A percentile compares a stretch with the other conserved stretches of the same genome.
These are phyloP conservation scores for Aphodius sticticus DNA, from an alignment of 2,888 invertebrate species.

Conservation along the genomic window DNA sequence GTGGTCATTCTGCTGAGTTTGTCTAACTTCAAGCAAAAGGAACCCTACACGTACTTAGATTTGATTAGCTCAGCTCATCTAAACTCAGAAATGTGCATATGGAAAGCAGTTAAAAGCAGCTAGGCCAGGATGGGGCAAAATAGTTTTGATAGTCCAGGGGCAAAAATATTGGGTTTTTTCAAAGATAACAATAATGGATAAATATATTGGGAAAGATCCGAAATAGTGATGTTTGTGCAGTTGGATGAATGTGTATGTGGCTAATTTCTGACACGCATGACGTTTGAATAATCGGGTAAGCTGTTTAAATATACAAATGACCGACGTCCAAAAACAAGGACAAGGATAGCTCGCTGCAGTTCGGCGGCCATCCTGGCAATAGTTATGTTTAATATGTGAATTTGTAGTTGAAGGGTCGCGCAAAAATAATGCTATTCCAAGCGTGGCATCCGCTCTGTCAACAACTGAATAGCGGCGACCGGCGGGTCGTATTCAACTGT, in stretches of 20 bases:
- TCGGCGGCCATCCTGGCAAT: neutral
- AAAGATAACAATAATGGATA: neutral
- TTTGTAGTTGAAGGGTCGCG: neutral
- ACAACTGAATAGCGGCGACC: neutral
- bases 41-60: too few species aligned
- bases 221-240: neutral
- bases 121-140: too few species aligned
- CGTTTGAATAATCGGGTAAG: neutral
- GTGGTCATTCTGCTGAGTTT: too few species aligned
- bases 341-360: neutral
- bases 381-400: neutral
- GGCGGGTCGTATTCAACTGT: neutral
- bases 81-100: too few species aligned
- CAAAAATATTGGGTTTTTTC: too few species aligned
- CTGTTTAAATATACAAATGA: neutral
- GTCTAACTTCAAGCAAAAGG: too few species aligned
- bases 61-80: too few species aligned
- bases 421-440: constrained; percentile 4
- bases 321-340: neutral
- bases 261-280: neutral
- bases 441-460: neutral
- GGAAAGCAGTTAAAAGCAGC: too few species aligned
- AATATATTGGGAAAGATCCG: neutral
- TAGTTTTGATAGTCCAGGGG: too few species aligned
- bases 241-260: neutral